phyloP scores from a whole-genome alignment of 2,888 invertebrate genomes.

The Sphaerophoria rueppellii region DNA sequence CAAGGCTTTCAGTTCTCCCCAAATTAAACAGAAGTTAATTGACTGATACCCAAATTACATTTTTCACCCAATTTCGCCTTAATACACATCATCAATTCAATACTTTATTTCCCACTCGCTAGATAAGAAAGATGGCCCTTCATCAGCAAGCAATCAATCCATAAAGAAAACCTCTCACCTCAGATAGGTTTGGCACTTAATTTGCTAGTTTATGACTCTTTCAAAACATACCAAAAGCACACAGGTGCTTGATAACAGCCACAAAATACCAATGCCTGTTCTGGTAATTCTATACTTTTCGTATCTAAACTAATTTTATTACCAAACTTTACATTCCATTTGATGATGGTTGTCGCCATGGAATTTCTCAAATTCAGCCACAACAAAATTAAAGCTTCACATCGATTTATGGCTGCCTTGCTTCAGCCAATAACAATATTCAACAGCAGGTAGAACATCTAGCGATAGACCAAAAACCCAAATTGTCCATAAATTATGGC shows the following conservation, averaged over 20 bases:
- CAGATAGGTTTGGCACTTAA: conserved; percentile 23
- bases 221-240: conserved; percentile 16
- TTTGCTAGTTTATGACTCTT: conserved; percentile 24
- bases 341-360: background rate
- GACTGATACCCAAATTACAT: no score
- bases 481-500: conserved; percentile 34
- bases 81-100: no score
- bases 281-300: conserved; percentile 52
- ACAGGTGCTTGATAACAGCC: conserved; percentile 23
- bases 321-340: conserved; percentile 12
- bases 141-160: background rate
- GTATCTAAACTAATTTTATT: background rate
- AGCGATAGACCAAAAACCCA: conserved; percentile 12
- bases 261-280: conserved; percentile 25
- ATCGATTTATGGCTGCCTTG: conserved; percentile 12
- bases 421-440: conserved; percentile 4
- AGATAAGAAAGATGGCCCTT: background rate
- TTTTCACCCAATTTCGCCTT: no score
- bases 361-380: conserved; percentile 14
- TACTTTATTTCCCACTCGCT: no score
- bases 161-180: conserved; percentile 24
- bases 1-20: no score
- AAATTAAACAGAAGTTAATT: no score
- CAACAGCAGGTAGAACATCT: background rate
- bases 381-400: background rate